A percentile compares a stretch with the other conserved stretches of the same genome.
These are phyloP conservation scores for Calycopis cecrops DNA, from an alignment of 1,140 invertebrate species.

Conservation along the genomic window DNA sequence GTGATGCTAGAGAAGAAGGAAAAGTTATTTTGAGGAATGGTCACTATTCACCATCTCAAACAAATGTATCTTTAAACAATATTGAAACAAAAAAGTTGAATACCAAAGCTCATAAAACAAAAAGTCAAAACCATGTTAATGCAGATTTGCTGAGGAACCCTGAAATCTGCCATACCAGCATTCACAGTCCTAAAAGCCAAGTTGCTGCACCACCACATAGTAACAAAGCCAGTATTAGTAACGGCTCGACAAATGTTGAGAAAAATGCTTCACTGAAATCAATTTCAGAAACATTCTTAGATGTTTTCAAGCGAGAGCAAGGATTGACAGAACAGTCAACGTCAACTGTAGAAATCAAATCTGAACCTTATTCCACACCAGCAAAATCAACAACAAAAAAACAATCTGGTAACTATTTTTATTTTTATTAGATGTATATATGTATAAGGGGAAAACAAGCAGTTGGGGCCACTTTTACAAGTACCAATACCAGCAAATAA, in stretches of 20 bases:
- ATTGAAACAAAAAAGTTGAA: conserved; percentile 43
- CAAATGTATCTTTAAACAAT: conserved; percentile 26
- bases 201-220: conserved; percentile 25
- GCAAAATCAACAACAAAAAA: conserved; percentile 36
- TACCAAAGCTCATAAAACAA: conserved; percentile 54
- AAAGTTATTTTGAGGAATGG: conserved; percentile 48
- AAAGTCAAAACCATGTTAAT: conserved; percentile 33
- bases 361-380: conserved; percentile 33
- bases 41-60: conserved; percentile 37
- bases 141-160: conserved; percentile 22
- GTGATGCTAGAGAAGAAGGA: conserved; percentile 45
- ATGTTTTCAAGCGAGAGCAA: conserved; percentile 69
- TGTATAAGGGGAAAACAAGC: too few relatives aligned
- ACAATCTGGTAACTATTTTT: conserved; percentile 31
- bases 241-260: conserved; percentile 45
- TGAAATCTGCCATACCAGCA: conserved; percentile 32
- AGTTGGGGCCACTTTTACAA: too few relatives aligned
- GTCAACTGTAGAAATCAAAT: conserved; percentile 32
- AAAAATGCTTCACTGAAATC: conserved; percentile 34
- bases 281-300: conserved; percentile 55
- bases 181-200: conserved; percentile 42
- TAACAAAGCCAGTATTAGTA: conserved; percentile 62
- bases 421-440: background rate
- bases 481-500: too few relatives aligned
- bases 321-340: conserved; percentile 38